Evolutionary conservation across 2,797 vertebrate genomes (phyloP).

Genomic region (Gouania willdenowi): DNA sequence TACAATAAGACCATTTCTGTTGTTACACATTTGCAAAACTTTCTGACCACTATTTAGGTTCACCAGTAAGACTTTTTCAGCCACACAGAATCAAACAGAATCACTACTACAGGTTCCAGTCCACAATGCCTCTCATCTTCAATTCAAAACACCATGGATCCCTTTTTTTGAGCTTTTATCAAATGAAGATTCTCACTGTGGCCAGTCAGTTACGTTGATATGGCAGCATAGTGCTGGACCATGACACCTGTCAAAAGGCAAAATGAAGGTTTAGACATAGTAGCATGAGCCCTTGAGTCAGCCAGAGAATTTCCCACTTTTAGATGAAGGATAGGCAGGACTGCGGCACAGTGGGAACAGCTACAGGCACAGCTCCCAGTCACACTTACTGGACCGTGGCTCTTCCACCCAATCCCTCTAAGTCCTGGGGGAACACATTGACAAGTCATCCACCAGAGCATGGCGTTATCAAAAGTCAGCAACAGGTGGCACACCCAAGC

Average conservation of each 20-base stretch:
- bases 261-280: constrained; percentile 44
- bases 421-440: constrained; percentile 37
- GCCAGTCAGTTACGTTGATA: constrained; percentile 54
- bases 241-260: constrained; percentile 60
- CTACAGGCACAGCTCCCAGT: constrained; percentile 36
- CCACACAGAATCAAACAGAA: constrained; percentile 16
- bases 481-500: constrained; percentile 52
- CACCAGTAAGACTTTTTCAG: constrained; percentile 27
- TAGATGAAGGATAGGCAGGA: constrained; percentile 35
- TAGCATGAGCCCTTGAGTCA: constrained; percentile 28
- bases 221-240: constrained; percentile 34
- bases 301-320: constrained; percentile 38
- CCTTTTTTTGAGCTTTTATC: constrained; percentile 32
- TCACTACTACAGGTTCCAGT: constrained; percentile 22
- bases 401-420: constrained; percentile 51
- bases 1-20: no score
- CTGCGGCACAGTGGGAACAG: constrained; percentile 24
- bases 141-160: constrained; percentile 13
- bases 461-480: constrained; percentile 19
- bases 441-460: constrained; percentile 39
- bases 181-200: constrained; percentile 45
- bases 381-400: constrained; percentile 56
- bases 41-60: no score
- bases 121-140: constrained; percentile 8
- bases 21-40: no score